Percentiles rank a stretch among this genome's conserved stretches.
phyloP scores from a whole-genome alignment of 2,797 vertebrate species.

The Sylvilagus floridanus region DNA sequence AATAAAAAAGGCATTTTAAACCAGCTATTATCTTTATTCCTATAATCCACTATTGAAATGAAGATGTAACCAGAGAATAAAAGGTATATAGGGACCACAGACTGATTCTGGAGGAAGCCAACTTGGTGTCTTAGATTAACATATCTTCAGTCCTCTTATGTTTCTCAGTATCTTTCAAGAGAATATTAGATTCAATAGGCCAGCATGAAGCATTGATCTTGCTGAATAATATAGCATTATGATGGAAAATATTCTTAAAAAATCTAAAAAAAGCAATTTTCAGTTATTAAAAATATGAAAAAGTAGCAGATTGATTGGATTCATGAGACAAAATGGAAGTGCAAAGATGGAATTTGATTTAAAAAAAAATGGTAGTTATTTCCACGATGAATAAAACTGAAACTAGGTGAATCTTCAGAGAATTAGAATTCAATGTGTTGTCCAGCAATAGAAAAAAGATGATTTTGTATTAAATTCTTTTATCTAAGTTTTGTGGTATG shows the following conservation, averaged over 20 bases:
- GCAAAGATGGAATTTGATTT: neutral
- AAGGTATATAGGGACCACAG: neutral
- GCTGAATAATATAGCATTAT: neutral
- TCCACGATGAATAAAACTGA: neutral
- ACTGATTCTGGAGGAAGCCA: neutral
- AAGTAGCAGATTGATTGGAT: neutral
- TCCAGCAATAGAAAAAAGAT: neutral
- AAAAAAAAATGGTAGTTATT: neutral
- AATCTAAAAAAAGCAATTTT: neutral
- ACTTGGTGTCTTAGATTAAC: neutral
- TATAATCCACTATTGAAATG: neutral
- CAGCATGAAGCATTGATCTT: conserved; percentile 8
- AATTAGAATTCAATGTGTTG: neutral
- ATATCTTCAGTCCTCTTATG: neutral
- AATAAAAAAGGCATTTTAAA: neutral
- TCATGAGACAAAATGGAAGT: neutral
- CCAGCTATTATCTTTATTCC: neutral
- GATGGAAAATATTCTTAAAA: neutral
- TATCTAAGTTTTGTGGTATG: neutral
- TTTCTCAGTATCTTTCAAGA: neutral
- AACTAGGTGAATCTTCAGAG: neutral
- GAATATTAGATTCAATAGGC: conserved; percentile 11
- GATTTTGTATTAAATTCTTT: neutral
- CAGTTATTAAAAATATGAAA: conserved; percentile 39
- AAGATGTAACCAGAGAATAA: neutral